Conservation (phyloP, 2,113 vertebrate genomes). For the Chitala chitala region DNA sequence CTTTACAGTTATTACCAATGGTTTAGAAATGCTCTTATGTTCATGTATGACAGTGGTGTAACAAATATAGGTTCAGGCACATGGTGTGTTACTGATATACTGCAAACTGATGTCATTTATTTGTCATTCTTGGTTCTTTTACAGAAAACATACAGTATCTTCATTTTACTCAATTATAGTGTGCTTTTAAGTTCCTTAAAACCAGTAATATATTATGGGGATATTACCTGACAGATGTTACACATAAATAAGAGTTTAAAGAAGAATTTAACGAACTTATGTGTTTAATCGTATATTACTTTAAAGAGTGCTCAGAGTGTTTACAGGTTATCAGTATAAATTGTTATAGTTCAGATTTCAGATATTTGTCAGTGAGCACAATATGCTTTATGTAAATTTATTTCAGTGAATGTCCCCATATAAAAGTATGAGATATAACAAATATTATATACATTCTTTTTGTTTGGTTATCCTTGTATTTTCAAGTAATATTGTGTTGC, state of each 20-base stretch:
- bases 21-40: no score
- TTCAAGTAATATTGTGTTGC: background rate
- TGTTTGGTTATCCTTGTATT: conserved; percentile 4
- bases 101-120: no score
- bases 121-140: no score
- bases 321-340: conserved; percentile 8
- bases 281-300: background rate
- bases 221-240: background rate
- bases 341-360: background rate
- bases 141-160: no score
- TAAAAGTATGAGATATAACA: no score
- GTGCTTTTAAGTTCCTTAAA: background rate
- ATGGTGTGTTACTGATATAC: no score
- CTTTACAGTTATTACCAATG: no score
- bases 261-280: background rate
- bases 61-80: no score
- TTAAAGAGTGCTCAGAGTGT: conserved; percentile 5
- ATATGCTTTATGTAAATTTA: background rate
- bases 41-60: no score
- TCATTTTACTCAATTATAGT: no score
- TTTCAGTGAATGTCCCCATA: background rate
- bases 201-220: background rate
- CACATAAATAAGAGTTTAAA: background rate
- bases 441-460: background rate
- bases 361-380: background rate